Conservation (phyloP, 2,113 vertebrate species). For the Podarcis cretensis region DNA sequence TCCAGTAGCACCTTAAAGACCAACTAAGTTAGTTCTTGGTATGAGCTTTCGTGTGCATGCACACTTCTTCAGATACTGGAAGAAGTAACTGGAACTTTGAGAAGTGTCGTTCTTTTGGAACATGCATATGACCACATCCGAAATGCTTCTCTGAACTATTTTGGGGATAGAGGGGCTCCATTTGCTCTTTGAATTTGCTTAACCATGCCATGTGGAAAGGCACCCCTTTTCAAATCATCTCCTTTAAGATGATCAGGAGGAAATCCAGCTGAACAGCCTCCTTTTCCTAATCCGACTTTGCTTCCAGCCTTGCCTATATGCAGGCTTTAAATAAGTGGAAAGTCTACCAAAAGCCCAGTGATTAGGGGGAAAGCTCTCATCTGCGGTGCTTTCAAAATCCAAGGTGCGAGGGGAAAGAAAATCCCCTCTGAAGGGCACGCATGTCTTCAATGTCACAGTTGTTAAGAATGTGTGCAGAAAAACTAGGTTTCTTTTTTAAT, state of each 20-base stretch:
- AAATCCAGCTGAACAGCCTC: constrained; percentile 44
- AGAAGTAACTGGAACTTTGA: too few relatives aligned
- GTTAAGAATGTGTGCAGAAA: constrained; percentile 2
- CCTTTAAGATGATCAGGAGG: constrained; percentile 34
- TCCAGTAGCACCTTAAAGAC: too few relatives aligned
- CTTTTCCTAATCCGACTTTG: constrained; percentile 21
- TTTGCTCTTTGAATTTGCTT: constrained; percentile 31
- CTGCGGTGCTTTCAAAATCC: constrained; percentile 40
- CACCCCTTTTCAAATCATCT: constrained; percentile 24
- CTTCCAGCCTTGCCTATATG: constrained; percentile 19
- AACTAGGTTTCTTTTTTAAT: constrained; percentile 46
- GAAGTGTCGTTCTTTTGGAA: neutral
- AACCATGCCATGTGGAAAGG: neutral
- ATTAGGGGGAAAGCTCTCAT: constrained; percentile 5
- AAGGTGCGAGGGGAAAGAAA: constrained; percentile 40
- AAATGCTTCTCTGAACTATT: constrained; percentile 5
- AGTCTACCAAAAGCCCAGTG: constrained; percentile 21
- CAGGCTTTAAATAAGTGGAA: constrained; percentile 46
- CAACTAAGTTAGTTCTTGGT: too few relatives aligned
- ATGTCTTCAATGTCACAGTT: constrained; percentile 45
- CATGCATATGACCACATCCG: neutral
- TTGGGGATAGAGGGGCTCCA: neutral
- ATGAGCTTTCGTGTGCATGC: too few relatives aligned
- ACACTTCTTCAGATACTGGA: too few relatives aligned
- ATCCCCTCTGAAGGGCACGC: constrained; percentile 50